Evolutionary conservation across 2,797 vertebrate genomes (phyloP).

Genomic region (Squalus acanthias): DNA sequence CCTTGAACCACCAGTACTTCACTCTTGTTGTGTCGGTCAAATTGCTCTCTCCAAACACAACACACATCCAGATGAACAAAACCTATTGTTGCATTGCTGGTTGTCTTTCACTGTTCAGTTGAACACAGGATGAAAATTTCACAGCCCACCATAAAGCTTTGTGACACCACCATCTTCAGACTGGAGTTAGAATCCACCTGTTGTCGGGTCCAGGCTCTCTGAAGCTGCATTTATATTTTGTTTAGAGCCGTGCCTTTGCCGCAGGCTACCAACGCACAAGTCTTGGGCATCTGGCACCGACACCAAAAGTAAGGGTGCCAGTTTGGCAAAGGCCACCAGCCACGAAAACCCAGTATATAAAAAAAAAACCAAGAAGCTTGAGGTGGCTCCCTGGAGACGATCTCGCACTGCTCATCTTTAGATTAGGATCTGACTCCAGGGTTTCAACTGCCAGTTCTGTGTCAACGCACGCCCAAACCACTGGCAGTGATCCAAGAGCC

Average conservation of each 20-base stretch:
- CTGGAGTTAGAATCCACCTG: neutral
- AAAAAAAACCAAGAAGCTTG: neutral
- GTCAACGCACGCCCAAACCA: neutral
- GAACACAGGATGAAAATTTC: neutral
- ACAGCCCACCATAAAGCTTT: neutral
- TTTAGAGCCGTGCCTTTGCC: neutral
- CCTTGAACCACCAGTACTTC: neutral
- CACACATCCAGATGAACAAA: neutral
- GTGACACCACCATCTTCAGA: neutral
- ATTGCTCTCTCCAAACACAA: neutral
- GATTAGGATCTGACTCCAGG: neutral
- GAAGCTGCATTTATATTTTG: neutral
- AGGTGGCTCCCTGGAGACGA: neutral
- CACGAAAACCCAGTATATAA: neutral
- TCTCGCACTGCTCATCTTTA: neutral
- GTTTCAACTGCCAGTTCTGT: neutral
- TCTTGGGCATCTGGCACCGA: neutral
- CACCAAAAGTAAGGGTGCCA: neutral
- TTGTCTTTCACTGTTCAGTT: neutral
- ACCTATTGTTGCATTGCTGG: neutral
- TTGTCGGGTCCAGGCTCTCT: neutral
- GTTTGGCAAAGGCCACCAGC: neutral
- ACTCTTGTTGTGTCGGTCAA: neutral
- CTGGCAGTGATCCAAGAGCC: neutral
- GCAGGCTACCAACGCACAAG: neutral